Percentiles rank a stretch among this genome's conserved stretches.
These are phyloP conservation scores for Phyllotis vaccarum DNA, from an alignment of 2,797 vertebrate genomes.

Conservation along the genomic window DNA sequence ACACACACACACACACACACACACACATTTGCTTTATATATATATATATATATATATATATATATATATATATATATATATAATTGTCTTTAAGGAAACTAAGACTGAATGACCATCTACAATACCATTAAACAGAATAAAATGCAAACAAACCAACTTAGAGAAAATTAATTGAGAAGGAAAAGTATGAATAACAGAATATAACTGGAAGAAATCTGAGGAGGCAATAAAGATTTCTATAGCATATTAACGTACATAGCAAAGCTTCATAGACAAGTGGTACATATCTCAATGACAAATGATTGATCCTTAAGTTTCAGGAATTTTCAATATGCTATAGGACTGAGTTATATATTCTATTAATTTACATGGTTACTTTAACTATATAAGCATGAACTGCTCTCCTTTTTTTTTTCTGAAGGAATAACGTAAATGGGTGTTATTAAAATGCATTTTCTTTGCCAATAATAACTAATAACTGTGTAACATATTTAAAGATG, in stretches of 20 bases:
- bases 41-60: too few relatives aligned
- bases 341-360: neutral
- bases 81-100: neutral
- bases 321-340: neutral
- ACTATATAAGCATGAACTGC: neutral
- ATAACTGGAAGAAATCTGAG: neutral
- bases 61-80: too few relatives aligned
- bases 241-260: neutral
- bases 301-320: neutral
- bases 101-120: neutral
- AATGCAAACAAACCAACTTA: neutral
- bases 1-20: too few relatives aligned
- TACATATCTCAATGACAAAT: neutral
- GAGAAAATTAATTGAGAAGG: neutral
- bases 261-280: neutral
- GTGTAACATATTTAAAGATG: neutral
- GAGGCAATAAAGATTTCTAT: neutral
- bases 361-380: neutral
- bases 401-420: neutral
- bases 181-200: neutral
- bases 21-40: too few relatives aligned
- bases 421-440: neutral
- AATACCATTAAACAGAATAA: neutral
- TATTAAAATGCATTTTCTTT: neutral
- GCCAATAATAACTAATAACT: neutral